Evolutionary conservation across 2,797 vertebrate genomes (phyloP), one percentile per base, ranked within the genome.

Genomic region (Notoglanidium macrostoma): DNA sequence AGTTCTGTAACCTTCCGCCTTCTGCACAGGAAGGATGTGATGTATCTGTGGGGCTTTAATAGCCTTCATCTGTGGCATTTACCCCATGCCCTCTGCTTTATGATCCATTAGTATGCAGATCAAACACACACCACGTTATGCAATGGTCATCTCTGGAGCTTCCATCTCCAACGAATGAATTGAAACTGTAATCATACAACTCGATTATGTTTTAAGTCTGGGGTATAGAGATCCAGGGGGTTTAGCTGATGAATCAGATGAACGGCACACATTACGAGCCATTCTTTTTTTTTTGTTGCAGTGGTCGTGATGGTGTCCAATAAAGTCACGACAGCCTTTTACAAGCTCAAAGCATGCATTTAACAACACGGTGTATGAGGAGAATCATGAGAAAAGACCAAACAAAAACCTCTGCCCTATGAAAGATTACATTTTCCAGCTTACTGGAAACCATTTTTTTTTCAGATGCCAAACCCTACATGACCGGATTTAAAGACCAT

Each of bases 381-480:
- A 61, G 23, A 7, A 54, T 84, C 83, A 57, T 26, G 0, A 80
- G 63, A 77, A 74, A 44, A 40, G 51, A 83, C 89, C 82, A 77
- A 84, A 88, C 57, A 91, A 91, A 91, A 86, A 80, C 83, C 81
- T 79, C 54, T 72, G 57, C n/a, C 5, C 65, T 51, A 74, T 72
- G 26, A 23, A 2, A 4, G 78, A 12, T 51, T 88, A 90, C 85
- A 70, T 86, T 84, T 86, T 84, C n/a, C 83, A 5, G 76, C 92
- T 94, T 93, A 94, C 87, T 90, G 90, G 73, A 10, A 40, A 55
- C 81, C 83, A 89, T 93, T 93, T 90, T 89, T 91, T 49, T 49
- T 49, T 7, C 89, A 93, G 88, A 92, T 90, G 93, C 93, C 89
- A 89, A 87, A 90, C 59, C 86, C 77, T 83, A 92, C 92, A 84